Evolutionary conservation across 2,797 vertebrate genomes (phyloP).

Genomic region (Basileuterus tristriatus): DNA sequence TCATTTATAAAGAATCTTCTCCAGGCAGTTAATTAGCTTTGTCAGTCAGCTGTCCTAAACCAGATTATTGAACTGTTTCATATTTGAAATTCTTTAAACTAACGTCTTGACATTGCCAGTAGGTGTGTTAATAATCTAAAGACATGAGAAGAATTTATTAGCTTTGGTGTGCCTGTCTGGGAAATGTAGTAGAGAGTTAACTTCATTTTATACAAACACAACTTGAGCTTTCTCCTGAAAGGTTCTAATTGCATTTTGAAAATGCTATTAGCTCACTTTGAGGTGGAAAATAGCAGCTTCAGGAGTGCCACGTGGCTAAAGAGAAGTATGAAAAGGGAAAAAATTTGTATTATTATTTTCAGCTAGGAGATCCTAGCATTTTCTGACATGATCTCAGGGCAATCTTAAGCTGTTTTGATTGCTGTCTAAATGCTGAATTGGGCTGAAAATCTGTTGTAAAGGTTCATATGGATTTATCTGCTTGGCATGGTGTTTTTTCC

Average conservation of each 20-base stretch:
- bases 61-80: conserved; percentile 67
- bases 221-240: conserved; percentile 56
- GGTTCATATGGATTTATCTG: neutral
- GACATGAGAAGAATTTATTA: conserved; percentile 72
- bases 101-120: conserved; percentile 68
- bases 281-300: conserved; percentile 34
- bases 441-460: neutral
- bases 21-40: conserved; percentile 71
- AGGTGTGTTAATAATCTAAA: conserved; percentile 73
- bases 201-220: conserved; percentile 63
- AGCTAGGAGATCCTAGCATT: neutral
- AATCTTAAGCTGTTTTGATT: neutral
- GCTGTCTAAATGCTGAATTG: neutral
- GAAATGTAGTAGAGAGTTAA: conserved; percentile 56
- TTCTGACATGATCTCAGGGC: neutral
- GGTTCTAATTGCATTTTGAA: conserved; percentile 62
- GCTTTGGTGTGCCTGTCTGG: conserved; percentile 64
- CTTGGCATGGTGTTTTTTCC: neutral
- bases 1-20: conserved; percentile 65
- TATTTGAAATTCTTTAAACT: conserved; percentile 71
- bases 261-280: conserved; percentile 48
- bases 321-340: neutral
- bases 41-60: conserved; percentile 65
- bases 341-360: neutral
- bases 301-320: neutral